Base-by-base conservation (phyloP, 2,113 vertebrate species). In the Poecile atricapillus region DNA sequence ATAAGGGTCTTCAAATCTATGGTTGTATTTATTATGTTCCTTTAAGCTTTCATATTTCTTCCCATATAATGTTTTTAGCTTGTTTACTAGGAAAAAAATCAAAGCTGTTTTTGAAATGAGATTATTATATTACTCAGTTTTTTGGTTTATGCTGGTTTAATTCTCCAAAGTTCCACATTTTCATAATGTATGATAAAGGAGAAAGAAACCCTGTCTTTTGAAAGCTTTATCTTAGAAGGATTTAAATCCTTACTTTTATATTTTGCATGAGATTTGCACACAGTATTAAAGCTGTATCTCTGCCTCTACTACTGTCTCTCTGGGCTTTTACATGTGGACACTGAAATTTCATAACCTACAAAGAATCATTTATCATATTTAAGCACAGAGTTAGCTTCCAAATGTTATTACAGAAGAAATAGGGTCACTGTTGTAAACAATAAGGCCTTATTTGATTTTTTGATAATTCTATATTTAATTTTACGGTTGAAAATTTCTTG, bases 401-500 rank as follows among this genome's bases (percentile, higher is more conserved):
- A 89, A 90, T 0, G 0, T 68, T 93, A 46, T 75, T 77, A 75
- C 60, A 78, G 82, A 94, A 88, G 68, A 83, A 93, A 81, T 31
- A 87, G 50, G 59, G 82, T 91, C 52, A 83, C 39, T 65, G 43
- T 13, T 3, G 0, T 82, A 93, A 93, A 94, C 59, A 90, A 37
- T 62, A 37, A 93, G 37, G 15, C 50, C n/a, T 87, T 83, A 76
- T 84, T 79, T 95, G 69, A 87, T 89, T 87, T 95, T 83, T 88
- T 70, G 88, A 63, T 63, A 85, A 50, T 25, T 77, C 59, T 82
- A 28, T 88, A 83, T 97, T 93, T 94, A 81, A 94, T 95, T 84
- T 89, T 65, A 86, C 68, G 95, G 49, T 65, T 94, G 93, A 95
- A 96, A 94, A 74, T 80, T 92, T 92, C 67, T 84, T 85, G 28